Evolutionary conservation across 2,113 vertebrate genomes (phyloP), one percentile per base, ranked within the genome.

Genomic region (Gambusia affinis): DNA sequence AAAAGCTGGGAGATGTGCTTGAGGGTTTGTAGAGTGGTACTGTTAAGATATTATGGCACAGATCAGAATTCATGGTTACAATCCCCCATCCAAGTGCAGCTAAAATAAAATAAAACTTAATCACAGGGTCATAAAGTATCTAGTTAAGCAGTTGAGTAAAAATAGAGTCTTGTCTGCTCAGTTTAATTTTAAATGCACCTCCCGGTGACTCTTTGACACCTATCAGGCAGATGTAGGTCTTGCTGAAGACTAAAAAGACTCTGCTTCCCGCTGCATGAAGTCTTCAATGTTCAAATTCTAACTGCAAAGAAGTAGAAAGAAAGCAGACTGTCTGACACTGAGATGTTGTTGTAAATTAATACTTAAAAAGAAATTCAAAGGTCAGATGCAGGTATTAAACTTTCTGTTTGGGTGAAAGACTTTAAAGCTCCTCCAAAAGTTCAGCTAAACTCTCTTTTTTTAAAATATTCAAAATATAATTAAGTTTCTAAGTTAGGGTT

Each of bases 171-270:
- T 57, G 24, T 24, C 51, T 57, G 51, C 51, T 57, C 51, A n/a
- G 51, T n/a, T 57, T 57, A 57, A 57, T 57, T 57, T 64, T 64
- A 22, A 64, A 64, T 33, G 29, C 30, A 33, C 62, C 62, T 31
- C 14, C 62, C 6, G 30, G 30, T 64, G 31, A 64, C 62, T 8
- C 62, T 64, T 33, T 64, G 62, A 31, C 29, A 64, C 30, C 62
- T 30, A 64, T 31, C 30, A 64, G 29, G 62, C 29, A 29, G 29
- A 31, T 33, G 31, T 8, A 64, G 29, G 19, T 30, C 62, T 31
- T 17, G 17, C 62, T 15, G 14, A 63, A 63, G 61, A 19, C 62
- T 15, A 31, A 31, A 64, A 17, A 31, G 7, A 30, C 62, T 64
- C 62, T 22, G 29, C 19, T 29, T 31, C 17, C 17, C 30, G 1